Evolutionary conservation across 1,140 invertebrate genomes (phyloP).

Genomic region (Micrasema longulum): DNA sequence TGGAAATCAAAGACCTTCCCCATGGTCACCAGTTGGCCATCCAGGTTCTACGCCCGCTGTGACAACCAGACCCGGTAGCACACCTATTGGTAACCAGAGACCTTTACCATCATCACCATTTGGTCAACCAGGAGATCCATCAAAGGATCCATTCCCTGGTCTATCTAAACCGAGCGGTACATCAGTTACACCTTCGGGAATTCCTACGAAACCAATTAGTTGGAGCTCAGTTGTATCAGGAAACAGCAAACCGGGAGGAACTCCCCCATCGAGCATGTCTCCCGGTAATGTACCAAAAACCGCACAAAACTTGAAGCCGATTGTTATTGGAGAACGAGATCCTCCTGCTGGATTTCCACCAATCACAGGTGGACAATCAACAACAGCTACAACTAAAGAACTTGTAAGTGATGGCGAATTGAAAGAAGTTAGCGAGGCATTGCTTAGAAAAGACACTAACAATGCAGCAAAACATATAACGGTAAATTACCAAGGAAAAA

Average conservation of each 20-base stretch:
- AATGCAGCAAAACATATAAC: conserved; percentile 76
- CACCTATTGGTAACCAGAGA: conserved; percentile 3
- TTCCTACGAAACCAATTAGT: conserved; percentile 34
- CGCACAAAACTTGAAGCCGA: conserved; percentile 57
- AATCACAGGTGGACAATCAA: conserved; percentile 52
- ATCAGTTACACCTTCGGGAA: conserved; percentile 1
- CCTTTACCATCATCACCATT: neutral
- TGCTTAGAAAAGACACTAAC: conserved; percentile 78
- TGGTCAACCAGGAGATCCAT: neutral
- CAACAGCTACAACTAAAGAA: conserved; percentile 58
- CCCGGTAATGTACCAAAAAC: conserved; percentile 56
- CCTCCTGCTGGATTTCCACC: conserved; percentile 42
- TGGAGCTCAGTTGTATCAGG: conserved; percentile 46
- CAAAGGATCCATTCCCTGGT: conserved; percentile 25
- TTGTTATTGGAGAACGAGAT: conserved; percentile 55
- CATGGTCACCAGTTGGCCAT: neutral
- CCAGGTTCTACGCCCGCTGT: neutral
- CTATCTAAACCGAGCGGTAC: conserved; percentile 20
- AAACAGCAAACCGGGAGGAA: conserved; percentile 31
- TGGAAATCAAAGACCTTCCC: conserved; percentile 17
- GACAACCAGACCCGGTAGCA: neutral
- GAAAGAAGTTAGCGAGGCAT: conserved; percentile 75
- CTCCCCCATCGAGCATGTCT: conserved; percentile 8
- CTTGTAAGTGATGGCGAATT: conserved; percentile 71
- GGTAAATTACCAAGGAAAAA: conserved; percentile 79